Evolutionary conservation across 2,113 vertebrate genomes (phyloP), one percentile per base, ranked within the genome.

Genomic region (Scomber japonicus): DNA sequence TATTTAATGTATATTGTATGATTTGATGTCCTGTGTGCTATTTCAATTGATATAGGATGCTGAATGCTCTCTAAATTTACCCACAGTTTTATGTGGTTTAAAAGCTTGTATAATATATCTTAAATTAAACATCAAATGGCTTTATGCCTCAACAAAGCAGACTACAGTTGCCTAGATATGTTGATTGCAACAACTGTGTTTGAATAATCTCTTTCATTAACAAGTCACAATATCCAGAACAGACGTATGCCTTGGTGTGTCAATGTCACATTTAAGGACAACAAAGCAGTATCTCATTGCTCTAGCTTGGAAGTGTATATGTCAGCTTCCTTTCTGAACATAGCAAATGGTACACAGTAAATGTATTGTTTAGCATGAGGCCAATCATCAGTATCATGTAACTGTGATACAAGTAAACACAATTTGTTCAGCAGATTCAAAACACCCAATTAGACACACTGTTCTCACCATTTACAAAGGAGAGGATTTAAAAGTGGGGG

Each of bases 371-470:
- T 50, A 62, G 13, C 4, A 21, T 8, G 46, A 17, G 3, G 3
- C 10, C 60, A 12, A 46, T 49, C 8, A 67, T 56, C 27, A 60
- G n/a, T 35, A 17, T 45, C 6, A 67, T 46, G 9, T 3, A 12
- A 55, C 19, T 69, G 15, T 11, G 15, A 55, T 67, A 50, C 11
- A 69, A 46, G 3, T 27, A 82, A 88, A 75, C 83, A 84, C 91
- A 91, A 84, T 90, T 49, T 54, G 78, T 91, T 93, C 67, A 81
- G 75, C 76, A 90, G 82, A 81, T 82, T 84, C 86, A 88, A 87
- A 92, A 81, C 69, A 77, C 93, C 75, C 81, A 89, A 84, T 93
- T 88, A 90, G 17, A 21, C 17, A 75, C 74, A 90, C 91, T 87
- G 44, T 87, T 83, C 76, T 81, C 27, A 69, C 54, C 69, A 21